Percentiles rank a stretch among this genome's conserved stretches.
Evolutionary conservation across 2,888 invertebrate genomes (phyloP).

Genomic region (Nysson spinosus): DNA sequence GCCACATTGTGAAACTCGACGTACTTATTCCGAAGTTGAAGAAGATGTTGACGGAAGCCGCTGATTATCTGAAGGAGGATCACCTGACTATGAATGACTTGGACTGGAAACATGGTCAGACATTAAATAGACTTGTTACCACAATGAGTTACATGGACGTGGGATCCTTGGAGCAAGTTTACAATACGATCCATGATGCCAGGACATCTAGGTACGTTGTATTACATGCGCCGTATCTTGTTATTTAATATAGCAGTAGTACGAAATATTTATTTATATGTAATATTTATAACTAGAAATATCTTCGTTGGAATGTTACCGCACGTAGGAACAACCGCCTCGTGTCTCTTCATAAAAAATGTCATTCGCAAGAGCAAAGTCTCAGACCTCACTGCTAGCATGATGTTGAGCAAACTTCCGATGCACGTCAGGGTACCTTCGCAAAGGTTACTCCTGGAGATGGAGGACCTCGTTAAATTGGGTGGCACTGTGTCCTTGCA

Average conservation of each 20-base stretch:
- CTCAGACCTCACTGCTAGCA: slow-evolving; percentile 64
- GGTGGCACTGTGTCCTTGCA: slow-evolving; percentile 50
- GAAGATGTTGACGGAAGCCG: slow-evolving; percentile 69
- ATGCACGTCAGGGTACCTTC: slow-evolving; percentile 74
- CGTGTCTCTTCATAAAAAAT: slow-evolving; percentile 74
- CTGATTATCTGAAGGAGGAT: slow-evolving; percentile 70
- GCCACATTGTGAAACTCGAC: slow-evolving; percentile 65
- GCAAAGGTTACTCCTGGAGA: slow-evolving; percentile 72
- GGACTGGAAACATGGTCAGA: slow-evolving; percentile 70
- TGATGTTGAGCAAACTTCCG: slow-evolving; percentile 76
- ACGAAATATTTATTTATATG: no score
- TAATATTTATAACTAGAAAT: slow-evolving; percentile 48
- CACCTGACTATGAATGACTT: slow-evolving; percentile 69
- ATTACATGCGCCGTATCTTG: slow-evolving; percentile 50
- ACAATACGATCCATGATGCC: slow-evolving; percentile 40
- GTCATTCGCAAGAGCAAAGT: slow-evolving; percentile 72
- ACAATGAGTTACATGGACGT: slow-evolving; percentile 69
- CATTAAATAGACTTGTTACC: slow-evolving; percentile 70
- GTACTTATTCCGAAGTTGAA: slow-evolving; percentile 61
- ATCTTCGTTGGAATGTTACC: slow-evolving; percentile 78
- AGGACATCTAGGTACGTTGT: slow-evolving; percentile 46
- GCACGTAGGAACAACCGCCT: slow-evolving; percentile 77
- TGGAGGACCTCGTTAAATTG: slow-evolving; percentile 70
- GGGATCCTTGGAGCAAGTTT: slow-evolving; percentile 67
- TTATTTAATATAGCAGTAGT: no score